Evolutionary conservation across 2,113 vertebrate species (phyloP).

Genomic region (Ageneiosus marmoratus): DNA sequence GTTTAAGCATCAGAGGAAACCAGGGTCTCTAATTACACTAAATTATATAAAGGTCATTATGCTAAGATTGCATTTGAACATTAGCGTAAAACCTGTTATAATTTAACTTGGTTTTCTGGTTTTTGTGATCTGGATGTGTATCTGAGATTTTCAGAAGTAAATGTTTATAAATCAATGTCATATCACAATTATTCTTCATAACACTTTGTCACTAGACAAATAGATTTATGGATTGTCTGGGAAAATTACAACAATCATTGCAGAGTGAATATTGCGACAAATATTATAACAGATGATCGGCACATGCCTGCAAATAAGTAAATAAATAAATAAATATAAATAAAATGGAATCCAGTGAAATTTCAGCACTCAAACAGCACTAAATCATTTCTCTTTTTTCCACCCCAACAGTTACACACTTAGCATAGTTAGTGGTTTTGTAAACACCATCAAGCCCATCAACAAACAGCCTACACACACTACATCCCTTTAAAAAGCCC

Average conservation of each 20-base stretch:
- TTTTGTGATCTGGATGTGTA: background rate
- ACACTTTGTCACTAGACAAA: background rate
- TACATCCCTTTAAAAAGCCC: background rate
- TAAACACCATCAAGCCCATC: slow-evolving; percentile 6
- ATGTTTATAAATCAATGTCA: background rate
- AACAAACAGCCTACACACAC: slow-evolving; percentile 14
- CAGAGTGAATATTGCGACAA: background rate
- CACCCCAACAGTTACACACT: background rate
- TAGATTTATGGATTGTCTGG: background rate
- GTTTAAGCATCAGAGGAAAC: background rate
- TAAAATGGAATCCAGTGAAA: background rate
- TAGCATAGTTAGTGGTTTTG: background rate
- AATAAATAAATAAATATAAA: background rate
- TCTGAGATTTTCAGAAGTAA: background rate
- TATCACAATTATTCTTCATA: background rate
- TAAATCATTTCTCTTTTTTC: background rate
- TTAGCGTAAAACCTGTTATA: background rate
- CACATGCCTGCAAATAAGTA: background rate
- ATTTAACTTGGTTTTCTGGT: too few relatives aligned
- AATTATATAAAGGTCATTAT: background rate
- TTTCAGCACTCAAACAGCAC: background rate
- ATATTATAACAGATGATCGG: background rate
- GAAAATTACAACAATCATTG: background rate
- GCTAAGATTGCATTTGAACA: background rate
- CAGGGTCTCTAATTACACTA: background rate